A percentile compares a stretch with the other conserved stretches of the same genome.
phyloP scores from a whole-genome alignment of 2,797 vertebrate genomes.

The Amazonetta brasiliensis region DNA sequence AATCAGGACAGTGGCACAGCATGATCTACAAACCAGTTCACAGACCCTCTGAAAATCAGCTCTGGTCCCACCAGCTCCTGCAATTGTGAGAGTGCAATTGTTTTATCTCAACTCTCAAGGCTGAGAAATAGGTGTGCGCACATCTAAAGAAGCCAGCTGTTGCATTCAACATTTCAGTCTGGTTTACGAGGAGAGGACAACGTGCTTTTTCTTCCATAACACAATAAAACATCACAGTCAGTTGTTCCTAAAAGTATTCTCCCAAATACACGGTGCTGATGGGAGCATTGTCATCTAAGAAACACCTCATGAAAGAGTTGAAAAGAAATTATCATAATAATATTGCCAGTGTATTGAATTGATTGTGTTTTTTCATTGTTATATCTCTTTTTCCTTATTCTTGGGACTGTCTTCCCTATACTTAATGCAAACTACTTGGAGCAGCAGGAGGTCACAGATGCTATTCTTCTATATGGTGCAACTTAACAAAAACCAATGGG shows the following conservation, averaged over 20 bases:
- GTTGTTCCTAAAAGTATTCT: not conserved
- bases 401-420: not conserved
- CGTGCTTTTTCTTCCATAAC: not conserved
- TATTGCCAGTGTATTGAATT: not conserved
- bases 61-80: not conserved
- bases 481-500: not conserved
- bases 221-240: not conserved
- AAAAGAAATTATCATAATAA: not conserved
- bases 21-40: not conserved
- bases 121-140: not conserved
- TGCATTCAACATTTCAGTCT: not conserved
- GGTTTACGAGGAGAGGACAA: not conserved
- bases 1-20: not conserved
- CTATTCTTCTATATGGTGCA: not conserved
- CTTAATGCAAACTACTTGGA: not conserved
- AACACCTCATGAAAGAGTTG: not conserved
- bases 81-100: not conserved
- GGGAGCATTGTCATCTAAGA: not conserved
- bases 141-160: not conserved
- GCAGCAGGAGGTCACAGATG: not conserved
- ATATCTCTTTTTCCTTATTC: not conserved
- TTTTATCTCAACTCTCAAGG: not conserved
- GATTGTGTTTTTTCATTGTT: not conserved
- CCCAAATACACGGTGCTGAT: not conserved
- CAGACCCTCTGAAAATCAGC: not conserved